A percentile compares a stretch with the other conserved stretches of the same genome.
Evolutionary conservation across 2,113 vertebrate species (phyloP).

Genomic region (Takifugu bimaculatus): DNA sequence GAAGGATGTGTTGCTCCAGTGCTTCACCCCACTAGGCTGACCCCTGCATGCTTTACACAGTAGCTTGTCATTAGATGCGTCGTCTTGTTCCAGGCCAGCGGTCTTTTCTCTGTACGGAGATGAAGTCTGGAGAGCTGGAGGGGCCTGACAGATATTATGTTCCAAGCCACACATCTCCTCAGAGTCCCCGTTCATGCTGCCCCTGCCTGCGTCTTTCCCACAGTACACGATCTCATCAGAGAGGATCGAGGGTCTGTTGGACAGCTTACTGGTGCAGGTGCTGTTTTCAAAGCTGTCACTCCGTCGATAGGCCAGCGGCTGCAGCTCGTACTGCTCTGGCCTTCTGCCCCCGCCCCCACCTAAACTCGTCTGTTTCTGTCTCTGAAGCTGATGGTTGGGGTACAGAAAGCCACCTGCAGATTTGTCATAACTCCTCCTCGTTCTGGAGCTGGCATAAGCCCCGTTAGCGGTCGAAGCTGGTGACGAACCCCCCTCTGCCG

Average conservation of each 20-base stretch:
- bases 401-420: constrained; percentile 70
- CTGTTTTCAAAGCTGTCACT: constrained; percentile 98
- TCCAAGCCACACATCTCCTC: constrained; percentile 55
- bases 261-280: constrained; percentile 96
- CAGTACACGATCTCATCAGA: constrained; percentile 90
- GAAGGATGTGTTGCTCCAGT: constrained; percentile 69
- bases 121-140: constrained; percentile 89
- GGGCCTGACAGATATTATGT: constrained; percentile 51
- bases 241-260: constrained; percentile 90
- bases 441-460: constrained; percentile 76
- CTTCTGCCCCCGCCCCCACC: constrained; percentile 67
- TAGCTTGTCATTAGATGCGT: constrained; percentile 48
- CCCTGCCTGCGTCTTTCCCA: constrained; percentile 54
- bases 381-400: constrained; percentile 67
- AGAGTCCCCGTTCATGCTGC: constrained; percentile 39
- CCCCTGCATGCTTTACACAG: constrained; percentile 70
- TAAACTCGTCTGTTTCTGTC: constrained; percentile 49
- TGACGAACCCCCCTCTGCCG: constrained; percentile 42
- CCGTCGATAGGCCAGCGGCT: constrained; percentile 86
- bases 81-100: constrained; percentile 20
- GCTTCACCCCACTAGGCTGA: constrained; percentile 39
- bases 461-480: constrained; percentile 71
- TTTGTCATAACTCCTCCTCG: constrained; percentile 74
- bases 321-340: constrained; percentile 91
- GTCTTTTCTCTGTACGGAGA: constrained; percentile 87